Evolutionary conservation across 1,140 invertebrate species (phyloP).

Genomic region (Caenorhabditis elegans): DNA sequence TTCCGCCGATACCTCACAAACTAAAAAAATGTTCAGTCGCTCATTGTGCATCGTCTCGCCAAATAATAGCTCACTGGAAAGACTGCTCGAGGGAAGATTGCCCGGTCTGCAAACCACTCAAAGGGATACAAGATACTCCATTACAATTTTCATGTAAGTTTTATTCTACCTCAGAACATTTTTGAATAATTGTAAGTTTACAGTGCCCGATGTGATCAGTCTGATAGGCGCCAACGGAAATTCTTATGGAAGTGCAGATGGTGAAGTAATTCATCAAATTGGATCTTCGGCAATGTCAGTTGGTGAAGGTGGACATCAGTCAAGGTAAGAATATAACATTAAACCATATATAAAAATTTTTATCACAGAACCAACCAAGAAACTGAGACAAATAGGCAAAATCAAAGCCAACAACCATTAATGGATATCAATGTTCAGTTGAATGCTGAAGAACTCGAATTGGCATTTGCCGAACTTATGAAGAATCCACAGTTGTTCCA

Average conservation of each 20-base stretch:
- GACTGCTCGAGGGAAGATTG: slow-evolving; percentile 91
- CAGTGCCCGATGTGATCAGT: slow-evolving; percentile 16
- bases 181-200: not conserved
- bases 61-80: slow-evolving; percentile 99
- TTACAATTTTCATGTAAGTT: not conserved
- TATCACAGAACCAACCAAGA: too few species aligned
- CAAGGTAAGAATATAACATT: too few species aligned
- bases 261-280: not conserved
- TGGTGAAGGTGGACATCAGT: too few species aligned
- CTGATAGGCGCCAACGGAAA: slow-evolving; percentile 19
- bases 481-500: too few species aligned
- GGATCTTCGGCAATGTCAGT: not conserved
- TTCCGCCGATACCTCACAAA: slow-evolving; percentile 11
- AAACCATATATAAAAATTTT: too few species aligned
- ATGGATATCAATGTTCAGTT: too few species aligned
- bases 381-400: too few species aligned
- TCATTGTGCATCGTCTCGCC: slow-evolving; percentile 95
- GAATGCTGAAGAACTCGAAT: too few species aligned
- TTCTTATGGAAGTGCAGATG: slow-evolving; percentile 12
- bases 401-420: too few species aligned
- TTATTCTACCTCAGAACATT: not conserved
- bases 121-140: slow-evolving; percentile 77
- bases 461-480: too few species aligned
- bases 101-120: slow-evolving; percentile 93
- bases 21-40: slow-evolving; percentile 70